Evolutionary conservation across 2,888 invertebrate genomes (phyloP).

Genomic region (Corbicula japonica): DNA sequence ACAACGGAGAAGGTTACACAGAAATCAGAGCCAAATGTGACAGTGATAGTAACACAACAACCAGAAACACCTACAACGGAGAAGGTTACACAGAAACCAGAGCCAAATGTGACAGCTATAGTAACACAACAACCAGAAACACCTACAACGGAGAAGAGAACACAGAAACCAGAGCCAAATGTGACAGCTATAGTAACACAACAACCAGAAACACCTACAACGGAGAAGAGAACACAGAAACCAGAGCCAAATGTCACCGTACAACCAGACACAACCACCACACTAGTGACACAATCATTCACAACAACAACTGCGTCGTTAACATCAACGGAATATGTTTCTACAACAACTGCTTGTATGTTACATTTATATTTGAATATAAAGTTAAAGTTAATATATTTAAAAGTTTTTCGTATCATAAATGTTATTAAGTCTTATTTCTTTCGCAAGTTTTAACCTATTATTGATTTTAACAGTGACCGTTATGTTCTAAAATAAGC

Average conservation of each 20-base stretch:
- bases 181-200: neutral
- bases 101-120: neutral
- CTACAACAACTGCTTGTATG: slow-evolving; percentile 60
- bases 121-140: neutral
- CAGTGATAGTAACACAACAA: neutral
- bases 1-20: slow-evolving; percentile 3
- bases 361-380: no score
- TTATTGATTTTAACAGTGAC: no score
- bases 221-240: neutral
- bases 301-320: neutral
- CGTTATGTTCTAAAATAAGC: no score
- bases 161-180: neutral
- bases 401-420: no score
- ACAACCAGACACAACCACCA: no score
- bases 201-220: neutral
- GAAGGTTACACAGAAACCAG: neutral
- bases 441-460: no score
- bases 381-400: no score
- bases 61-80: neutral
- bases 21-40: neutral
- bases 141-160: neutral
- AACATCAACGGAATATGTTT: slow-evolving; percentile 23
- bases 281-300: neutral
- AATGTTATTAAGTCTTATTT: no score
- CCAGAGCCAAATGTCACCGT: no score